Evolutionary conservation across 2,888 invertebrate species (phyloP).

Genomic region (Machimus atricapillus): DNA sequence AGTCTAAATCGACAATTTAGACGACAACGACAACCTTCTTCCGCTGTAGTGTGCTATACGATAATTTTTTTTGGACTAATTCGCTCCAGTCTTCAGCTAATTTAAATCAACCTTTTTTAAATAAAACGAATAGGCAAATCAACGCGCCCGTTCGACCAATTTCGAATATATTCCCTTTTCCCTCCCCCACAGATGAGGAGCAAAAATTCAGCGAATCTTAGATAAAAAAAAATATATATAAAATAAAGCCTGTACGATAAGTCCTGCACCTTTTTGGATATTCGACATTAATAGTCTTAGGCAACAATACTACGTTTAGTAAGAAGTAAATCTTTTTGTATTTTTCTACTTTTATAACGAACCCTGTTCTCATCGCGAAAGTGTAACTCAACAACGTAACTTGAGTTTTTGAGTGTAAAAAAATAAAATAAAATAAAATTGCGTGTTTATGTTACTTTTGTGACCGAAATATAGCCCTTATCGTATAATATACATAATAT

Average conservation of each 20-base stretch:
- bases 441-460: slow-evolving; percentile 6
- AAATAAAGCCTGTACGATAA: not conserved
- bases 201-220: not conserved
- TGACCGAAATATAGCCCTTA: not conserved
- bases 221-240: not conserved
- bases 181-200: not conserved
- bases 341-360: slow-evolving; percentile 41
- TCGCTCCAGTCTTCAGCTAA: not conserved
- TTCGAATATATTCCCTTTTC: not conserved
- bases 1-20: not conserved
- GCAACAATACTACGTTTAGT: not conserved
- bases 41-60: not conserved
- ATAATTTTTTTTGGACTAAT: not conserved
- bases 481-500: not conserved
- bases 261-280: slow-evolving; percentile 14
- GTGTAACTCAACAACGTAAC: slow-evolving; percentile 10
- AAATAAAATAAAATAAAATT: not conserved
- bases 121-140: not conserved
- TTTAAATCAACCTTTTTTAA: not conserved
- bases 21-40: not conserved
- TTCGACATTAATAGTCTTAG: slow-evolving; percentile 11
- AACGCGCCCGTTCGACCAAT: not conserved
- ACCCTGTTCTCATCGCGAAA: not conserved
- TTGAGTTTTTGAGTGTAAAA: not conserved
- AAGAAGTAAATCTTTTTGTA: slow-evolving; percentile 31